phyloP scores from a whole-genome alignment of 2,888 invertebrate species.

The Hyposoter dolosus region DNA sequence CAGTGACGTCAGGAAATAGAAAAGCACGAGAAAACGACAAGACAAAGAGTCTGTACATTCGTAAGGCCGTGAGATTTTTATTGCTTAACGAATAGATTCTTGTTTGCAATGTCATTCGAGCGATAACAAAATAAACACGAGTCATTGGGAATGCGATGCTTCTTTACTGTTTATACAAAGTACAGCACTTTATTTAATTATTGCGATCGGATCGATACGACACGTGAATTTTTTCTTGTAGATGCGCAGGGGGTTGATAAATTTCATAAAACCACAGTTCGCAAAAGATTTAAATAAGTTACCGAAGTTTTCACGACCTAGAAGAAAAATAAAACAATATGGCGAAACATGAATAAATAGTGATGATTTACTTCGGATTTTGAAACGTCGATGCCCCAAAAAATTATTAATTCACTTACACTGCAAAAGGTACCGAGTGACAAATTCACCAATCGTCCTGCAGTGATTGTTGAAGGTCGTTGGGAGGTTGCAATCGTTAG shows the following conservation, averaged over 20 bases:
- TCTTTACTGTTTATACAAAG: neutral
- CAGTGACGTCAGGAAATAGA: neutral
- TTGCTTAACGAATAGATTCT: neutral
- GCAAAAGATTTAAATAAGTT: slow-evolving; percentile 70
- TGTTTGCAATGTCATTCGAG: neutral
- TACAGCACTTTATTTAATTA: neutral
- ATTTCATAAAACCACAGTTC: slow-evolving; percentile 60
- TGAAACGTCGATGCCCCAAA: neutral
- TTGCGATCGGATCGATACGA: too few species aligned
- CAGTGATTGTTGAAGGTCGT: slow-evolving; percentile 74
- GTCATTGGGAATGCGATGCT: neutral
- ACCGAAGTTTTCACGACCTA: slow-evolving; percentile 70
- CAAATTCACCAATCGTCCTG: slow-evolving; percentile 75
- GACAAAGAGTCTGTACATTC: neutral
- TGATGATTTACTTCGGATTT: neutral
- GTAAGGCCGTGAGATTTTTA: neutral
- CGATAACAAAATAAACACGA: neutral
- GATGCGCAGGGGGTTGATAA: neutral
- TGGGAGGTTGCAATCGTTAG: slow-evolving; percentile 73
- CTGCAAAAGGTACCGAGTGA: slow-evolving; percentile 76
- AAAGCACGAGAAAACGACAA: neutral
- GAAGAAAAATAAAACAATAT: slow-evolving; percentile 31
- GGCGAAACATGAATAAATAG: neutral
- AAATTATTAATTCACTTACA: slow-evolving; percentile 69
- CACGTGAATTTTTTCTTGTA: neutral